phyloP scores from a whole-genome alignment of 2,113 vertebrate genomes.

The Poeciliopsis occidentalis region DNA sequence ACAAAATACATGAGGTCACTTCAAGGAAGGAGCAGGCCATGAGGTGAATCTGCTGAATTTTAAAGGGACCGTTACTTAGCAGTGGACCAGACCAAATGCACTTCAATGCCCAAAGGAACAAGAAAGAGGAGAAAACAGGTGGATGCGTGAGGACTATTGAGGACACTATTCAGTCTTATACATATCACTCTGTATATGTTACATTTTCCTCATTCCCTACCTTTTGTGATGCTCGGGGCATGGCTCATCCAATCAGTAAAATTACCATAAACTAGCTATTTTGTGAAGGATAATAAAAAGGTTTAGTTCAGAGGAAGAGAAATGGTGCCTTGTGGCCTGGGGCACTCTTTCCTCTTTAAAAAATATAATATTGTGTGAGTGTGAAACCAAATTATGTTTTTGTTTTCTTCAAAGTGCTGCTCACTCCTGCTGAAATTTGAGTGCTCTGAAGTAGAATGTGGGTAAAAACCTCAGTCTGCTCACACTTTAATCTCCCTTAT shows the following conservation, averaged over 20 bases:
- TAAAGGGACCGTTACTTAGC: conserved; percentile 4
- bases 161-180: conserved; percentile 28
- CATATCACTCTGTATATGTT: not conserved
- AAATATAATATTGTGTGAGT: conserved; percentile 20
- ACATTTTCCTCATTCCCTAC: conserved; percentile 16
- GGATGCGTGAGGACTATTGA: conserved; percentile 24
- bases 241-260: conserved; percentile 41
- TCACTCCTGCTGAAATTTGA: conserved; percentile 48
- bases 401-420: conserved; percentile 57
- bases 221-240: conserved; percentile 29
- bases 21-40: conserved; percentile 19
- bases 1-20: conserved; percentile 31
- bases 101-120: conserved; percentile 21
- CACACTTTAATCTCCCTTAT: conserved; percentile 32
- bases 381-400: conserved; percentile 61
- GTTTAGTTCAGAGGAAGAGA: conserved; percentile 46
- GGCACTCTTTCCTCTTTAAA: conserved; percentile 39
- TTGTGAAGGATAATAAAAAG: conserved; percentile 51
- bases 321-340: conserved; percentile 44
- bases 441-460: conserved; percentile 25
- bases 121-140: conserved; percentile 21
- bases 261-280: conserved; percentile 56
- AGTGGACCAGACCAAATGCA: conserved; percentile 21
- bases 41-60: conserved; percentile 4
- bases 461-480: conserved; percentile 15